Base-by-base conservation (phyloP, 2,888 invertebrate species). In the Polyommatus icarus region DNA sequence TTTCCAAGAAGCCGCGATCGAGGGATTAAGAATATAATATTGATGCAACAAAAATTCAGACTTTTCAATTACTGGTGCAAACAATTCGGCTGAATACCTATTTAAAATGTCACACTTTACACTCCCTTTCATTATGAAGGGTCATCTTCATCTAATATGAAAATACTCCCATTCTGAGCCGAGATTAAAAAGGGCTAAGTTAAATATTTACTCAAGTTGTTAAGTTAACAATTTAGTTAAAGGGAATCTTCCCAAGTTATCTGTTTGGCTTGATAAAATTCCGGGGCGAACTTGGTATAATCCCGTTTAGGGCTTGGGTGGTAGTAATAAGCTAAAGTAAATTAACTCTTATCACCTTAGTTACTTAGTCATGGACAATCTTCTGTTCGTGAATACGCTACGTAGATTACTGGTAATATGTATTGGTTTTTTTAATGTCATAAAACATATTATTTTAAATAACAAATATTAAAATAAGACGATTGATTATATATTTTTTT, bases 161-260 rank as follows among this genome's bases (percentile, higher is more conserved):
- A 72, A 46, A 46, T 46, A 46, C 40, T 73, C 20, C 40, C 24
- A 29, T 75, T 54, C 50, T 75, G 50, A 54, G 29, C 75, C 15
- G 46, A 54, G 75, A 75, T 75, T 75, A 75, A 75, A 75, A 75
- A 75, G 75, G 75, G 54, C 29, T 54, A 24, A 75, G 12, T 75
- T 54, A 75, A 75, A 75, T 75, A 54, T 75, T 54, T 75, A 75
- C 50, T 54, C n/a, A 29, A 50, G 36, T 40, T 72, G 72, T 40
- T 71, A 71, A 61, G 71, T 36, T 72, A 72, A 72, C 72, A 40
- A 36, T 40, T 72, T 40, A 40, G n/a, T n/a, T n/a, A n/a, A 71
- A 20, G 72, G 20, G 72, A 72, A 72, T 40, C 10, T 72, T 71
- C 3, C 36, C 12, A 32, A 32, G 32, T 36, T 72, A 40, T 72